phyloP scores from a whole-genome alignment of 2,113 vertebrate genomes.

The Pteronura brasiliensis region DNA sequence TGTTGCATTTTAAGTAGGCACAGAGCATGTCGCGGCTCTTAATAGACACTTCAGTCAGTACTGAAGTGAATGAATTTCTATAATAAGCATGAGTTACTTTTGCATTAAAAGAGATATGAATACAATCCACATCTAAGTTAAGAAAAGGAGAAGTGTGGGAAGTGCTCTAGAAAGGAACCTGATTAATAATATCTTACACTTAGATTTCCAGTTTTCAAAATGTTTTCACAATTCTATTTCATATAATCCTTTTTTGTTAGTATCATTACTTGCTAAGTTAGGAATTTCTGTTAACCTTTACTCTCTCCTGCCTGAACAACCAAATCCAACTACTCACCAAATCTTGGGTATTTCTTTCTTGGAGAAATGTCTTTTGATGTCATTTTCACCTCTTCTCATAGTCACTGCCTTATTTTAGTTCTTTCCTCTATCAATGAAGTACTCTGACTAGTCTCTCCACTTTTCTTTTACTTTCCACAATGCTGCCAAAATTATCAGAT shows the following conservation, averaged over 20 bases:
- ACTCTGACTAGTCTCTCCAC: not conserved
- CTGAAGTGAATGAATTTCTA: conserved; percentile 25
- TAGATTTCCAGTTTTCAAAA: conserved; percentile 14
- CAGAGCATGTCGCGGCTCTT: not conserved
- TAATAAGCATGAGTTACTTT: conserved; percentile 15
- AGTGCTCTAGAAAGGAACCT: not conserved
- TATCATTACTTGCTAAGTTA: not conserved
- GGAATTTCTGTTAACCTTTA: not conserved
- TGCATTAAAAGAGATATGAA: not conserved
- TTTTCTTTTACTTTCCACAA: not conserved
- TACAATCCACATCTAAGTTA: not conserved
- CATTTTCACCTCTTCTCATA: not conserved
- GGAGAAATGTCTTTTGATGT: not conserved
- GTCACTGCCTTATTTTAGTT: not conserved
- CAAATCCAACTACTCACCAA: not conserved
- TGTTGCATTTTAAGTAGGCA: not conserved
- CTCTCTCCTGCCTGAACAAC: not conserved
- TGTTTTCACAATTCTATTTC: not conserved
- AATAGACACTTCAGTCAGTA: not conserved
- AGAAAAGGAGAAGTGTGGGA: not conserved
- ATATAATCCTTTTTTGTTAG: not conserved
- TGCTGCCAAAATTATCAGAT: not conserved
- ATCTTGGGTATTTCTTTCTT: not conserved
- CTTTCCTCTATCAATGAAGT: not conserved
- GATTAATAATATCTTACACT: conserved; percentile 17